A percentile compares a stretch with the other conserved stretches of the same genome.
phyloP scores from a whole-genome alignment of 2,113 vertebrate genomes.

The Cottus gobio region DNA sequence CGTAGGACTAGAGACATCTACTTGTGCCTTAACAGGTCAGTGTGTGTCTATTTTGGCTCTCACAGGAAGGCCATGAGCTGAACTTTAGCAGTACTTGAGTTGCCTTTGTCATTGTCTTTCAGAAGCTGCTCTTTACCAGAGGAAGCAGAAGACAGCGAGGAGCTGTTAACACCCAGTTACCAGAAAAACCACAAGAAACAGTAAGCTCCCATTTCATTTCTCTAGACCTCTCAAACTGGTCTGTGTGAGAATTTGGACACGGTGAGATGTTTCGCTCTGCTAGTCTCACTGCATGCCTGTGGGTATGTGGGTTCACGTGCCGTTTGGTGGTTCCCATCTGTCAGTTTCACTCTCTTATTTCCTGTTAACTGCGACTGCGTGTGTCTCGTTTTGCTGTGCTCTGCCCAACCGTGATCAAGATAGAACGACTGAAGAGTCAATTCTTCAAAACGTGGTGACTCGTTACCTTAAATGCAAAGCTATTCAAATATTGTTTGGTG shows the following conservation, averaged over 20 bases:
- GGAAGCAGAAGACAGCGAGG: slow-evolving; percentile 80
- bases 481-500: neutral
- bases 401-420: neutral
- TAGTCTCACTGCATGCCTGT: slow-evolving; percentile 3
- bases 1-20: neutral
- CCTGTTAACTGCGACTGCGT: slow-evolving; percentile 13
- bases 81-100: neutral
- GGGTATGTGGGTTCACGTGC: neutral
- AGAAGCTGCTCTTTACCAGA: slow-evolving; percentile 85
- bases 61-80: neutral
- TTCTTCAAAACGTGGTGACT: neutral
- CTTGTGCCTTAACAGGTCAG: neutral
- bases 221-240: slow-evolving; percentile 16
- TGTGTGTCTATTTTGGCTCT: neutral
- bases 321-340: slow-evolving; percentile 37
- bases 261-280: neutral
- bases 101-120: slow-evolving; percentile 24
- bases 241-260: neutral
- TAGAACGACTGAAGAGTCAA: neutral
- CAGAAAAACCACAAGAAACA: slow-evolving; percentile 83
- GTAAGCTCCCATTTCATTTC: slow-evolving; percentile 76
- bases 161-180: slow-evolving; percentile 78
- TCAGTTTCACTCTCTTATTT: slow-evolving; percentile 30
- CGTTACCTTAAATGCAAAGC: neutral
- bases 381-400: neutral